A percentile compares a stretch with the other conserved stretches of the same genome.
Evolutionary conservation across 2,113 vertebrate genomes (phyloP).

Genomic region (Caloenas nicobarica): DNA sequence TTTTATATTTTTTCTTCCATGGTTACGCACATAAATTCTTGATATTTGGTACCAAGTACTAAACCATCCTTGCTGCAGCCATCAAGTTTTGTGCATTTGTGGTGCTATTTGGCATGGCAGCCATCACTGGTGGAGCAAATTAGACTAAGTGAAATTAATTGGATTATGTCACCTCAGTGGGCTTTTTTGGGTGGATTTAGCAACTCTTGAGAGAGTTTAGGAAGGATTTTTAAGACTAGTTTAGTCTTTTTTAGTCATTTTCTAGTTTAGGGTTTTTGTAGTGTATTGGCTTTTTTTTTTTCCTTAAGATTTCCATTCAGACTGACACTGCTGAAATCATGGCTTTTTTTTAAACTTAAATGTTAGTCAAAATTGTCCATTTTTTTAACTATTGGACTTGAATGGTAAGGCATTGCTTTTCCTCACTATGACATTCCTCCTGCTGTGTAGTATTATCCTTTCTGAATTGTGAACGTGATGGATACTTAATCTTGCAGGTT

Average conservation of each 20-base stretch:
- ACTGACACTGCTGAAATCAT: neutral
- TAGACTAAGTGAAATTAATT: neutral
- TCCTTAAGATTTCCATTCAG: neutral
- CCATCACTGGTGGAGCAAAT: neutral
- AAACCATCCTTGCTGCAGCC: neutral
- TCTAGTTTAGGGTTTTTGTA: neutral
- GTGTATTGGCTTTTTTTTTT: neutral
- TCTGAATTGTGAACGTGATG: neutral
- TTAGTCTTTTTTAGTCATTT: neutral
- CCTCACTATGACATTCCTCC: neutral
- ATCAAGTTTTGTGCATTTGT: neutral
- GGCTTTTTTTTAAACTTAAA: neutral
- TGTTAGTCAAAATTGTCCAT: neutral
- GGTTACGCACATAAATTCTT: neutral
- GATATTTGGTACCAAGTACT: neutral
- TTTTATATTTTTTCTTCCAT: neutral
- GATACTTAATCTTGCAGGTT: neutral
- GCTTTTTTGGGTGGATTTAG: neutral
- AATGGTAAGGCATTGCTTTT: neutral
- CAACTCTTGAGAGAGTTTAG: neutral
- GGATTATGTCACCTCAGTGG: neutral
- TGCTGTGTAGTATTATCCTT: neutral
- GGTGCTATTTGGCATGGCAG: neutral
- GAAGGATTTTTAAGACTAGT: neutral
- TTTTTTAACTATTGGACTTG: neutral